phyloP scores from a whole-genome alignment of 2,888 invertebrate genomes.

The Microchrysa polita region DNA sequence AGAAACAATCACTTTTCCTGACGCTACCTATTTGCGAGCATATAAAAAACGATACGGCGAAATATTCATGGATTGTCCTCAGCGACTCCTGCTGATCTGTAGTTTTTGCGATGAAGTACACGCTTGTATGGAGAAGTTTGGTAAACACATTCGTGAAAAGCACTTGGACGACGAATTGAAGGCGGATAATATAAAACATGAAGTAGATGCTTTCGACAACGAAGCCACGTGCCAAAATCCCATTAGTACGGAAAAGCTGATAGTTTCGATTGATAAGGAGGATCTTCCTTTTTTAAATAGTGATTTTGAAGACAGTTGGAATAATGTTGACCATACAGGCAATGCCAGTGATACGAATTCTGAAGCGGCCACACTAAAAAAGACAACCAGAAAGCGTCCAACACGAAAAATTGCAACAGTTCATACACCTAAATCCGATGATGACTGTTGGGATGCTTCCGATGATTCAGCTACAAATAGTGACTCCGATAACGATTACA shows the following conservation, averaged over 20 bases:
- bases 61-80: neutral
- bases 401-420: too few species aligned
- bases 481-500: neutral
- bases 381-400: too few species aligned
- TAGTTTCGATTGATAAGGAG: neutral
- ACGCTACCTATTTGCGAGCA: neutral
- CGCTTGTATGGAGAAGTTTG: slow-evolving; percentile 9
- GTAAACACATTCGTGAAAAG: neutral
- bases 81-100: slow-evolving; percentile 16
- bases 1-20: too few species aligned
- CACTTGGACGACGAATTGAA: neutral
- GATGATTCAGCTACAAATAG: neutral
- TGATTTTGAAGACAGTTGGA: too few species aligned
- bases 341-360: too few species aligned
- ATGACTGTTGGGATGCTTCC: neutral
- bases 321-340: too few species aligned
- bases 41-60: slow-evolving; percentile 8
- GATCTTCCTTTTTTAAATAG: too few species aligned
- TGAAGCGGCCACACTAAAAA: too few species aligned
- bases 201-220: neutral
- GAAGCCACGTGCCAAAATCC: too few species aligned
- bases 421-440: neutral
- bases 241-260: too few species aligned
- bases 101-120: slow-evolving; percentile 7
- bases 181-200: neutral